Conservation (phyloP, 2,113 vertebrate species). For the Tinamus guttatus region DNA sequence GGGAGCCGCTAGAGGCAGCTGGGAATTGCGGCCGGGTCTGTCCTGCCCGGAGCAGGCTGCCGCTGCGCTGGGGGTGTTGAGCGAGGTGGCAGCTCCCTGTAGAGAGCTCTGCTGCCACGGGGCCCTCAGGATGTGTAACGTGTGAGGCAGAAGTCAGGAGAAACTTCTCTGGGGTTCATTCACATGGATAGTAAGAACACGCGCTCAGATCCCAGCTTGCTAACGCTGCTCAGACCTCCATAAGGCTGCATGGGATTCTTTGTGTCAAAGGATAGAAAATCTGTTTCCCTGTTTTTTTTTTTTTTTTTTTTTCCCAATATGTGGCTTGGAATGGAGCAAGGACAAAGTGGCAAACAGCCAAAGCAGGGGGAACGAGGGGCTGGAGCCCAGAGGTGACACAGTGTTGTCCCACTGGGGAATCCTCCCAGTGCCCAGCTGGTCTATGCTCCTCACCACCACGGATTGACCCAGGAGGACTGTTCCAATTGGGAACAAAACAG, state of each 20-base stretch:
- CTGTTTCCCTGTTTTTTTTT: neutral
- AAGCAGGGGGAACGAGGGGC: rapidly evolving
- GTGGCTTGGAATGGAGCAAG: neutral
- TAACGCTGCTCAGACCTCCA: neutral
- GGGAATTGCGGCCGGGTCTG: rapidly evolving
- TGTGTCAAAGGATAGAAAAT: neutral
- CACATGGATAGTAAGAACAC: neutral
- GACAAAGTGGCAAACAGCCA: neutral
- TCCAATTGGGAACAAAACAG: neutral
- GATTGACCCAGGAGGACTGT: neutral
- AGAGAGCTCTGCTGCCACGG: neutral
- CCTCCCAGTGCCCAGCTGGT: neutral
- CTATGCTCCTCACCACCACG: neutral
- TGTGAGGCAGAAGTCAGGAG: neutral
- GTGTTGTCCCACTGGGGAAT: neutral
- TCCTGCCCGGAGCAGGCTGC: neutral
- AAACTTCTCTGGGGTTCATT: neutral
- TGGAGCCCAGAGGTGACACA: neutral
- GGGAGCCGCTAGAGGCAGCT: neutral
- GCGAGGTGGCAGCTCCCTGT: neutral
- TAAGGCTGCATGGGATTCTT: neutral
- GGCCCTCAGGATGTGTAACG: neutral
- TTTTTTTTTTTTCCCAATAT: neutral
- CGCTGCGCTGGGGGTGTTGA: neutral
- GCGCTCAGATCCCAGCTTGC: neutral